Evolutionary conservation across 2,888 invertebrate species (phyloP).

Genomic region (Horisme vitalbata): DNA sequence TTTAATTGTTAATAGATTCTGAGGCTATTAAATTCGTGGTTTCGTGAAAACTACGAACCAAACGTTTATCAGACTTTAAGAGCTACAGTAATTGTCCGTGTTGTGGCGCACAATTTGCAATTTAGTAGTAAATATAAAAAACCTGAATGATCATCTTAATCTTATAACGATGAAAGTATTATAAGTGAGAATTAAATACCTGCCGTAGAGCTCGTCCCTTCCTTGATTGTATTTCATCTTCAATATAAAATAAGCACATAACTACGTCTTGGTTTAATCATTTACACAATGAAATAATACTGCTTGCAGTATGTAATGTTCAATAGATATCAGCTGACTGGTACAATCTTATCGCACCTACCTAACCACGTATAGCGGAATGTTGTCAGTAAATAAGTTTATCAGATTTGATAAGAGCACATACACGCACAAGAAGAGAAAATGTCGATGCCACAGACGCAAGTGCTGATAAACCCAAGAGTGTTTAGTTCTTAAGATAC

Average conservation of each 20-base stretch:
- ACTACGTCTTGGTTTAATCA: slow-evolving; percentile 1
- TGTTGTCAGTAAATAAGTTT: slow-evolving; percentile 32
- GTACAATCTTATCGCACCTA: slow-evolving; percentile 21
- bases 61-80: slow-evolving; percentile 4
- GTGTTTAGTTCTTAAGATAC: slow-evolving; percentile 6
- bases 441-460: slow-evolving; percentile 27
- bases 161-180: not conserved
- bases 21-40: not conserved
- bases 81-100: slow-evolving; percentile 3
- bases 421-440: slow-evolving; percentile 23
- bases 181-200: not conserved
- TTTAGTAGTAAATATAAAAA: no score
- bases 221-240: slow-evolving; percentile 21
- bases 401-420: slow-evolving; percentile 32
- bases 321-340: slow-evolving; percentile 14
- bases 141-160: no score
- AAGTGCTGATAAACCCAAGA: slow-evolving; percentile 16
- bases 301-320: not conserved
- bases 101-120: not conserved
- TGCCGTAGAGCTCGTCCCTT: slow-evolving; percentile 5
- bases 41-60: slow-evolving; percentile 6
- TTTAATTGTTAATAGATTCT: slow-evolving; percentile 13
- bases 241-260: slow-evolving; percentile 23
- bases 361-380: slow-evolving; percentile 13
- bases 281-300: slow-evolving; percentile 5